Base-by-base conservation (phyloP, 1,140 invertebrate species). In the Cataglyphis hispanica region DNA sequence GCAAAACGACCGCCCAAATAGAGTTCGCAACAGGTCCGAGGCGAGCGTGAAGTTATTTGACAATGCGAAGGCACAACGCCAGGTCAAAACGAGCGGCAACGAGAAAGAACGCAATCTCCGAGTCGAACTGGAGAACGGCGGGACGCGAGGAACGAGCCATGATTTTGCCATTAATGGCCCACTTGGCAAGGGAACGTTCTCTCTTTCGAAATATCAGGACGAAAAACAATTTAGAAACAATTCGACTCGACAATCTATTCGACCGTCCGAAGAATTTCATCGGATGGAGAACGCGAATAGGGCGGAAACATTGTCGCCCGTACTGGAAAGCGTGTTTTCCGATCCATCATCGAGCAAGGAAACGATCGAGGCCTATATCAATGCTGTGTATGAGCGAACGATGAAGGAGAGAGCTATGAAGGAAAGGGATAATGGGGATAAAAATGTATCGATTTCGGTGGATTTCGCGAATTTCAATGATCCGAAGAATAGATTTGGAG, bases 21-120 rank as follows among this genome's bases (percentile, higher is more conserved):
- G 70, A 64, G 43, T 84, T 69, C 19, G 84, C 84, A 89, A 91
- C 76, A 91, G 88, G 76, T 86, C 50, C 63, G 56, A 64, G 31
- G 60, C 66, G 66, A 81, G 46, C 50, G 31, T n/a, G 58, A 56
- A 56, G 75, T 64, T 58, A 16, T 64, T 60, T 46, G 84, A 80
- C 53, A 46, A 89, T 76, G 13, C 46, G 50, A 50, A 86, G 87
- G 87, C 88, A 58, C 63, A 8, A 22, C 19, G 84, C 88, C 88
- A 89, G 64, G 1, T 11, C n/a, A 10, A 11, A 25, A 31, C 34
- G 13, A 67, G 19, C 22, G 74, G 43, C 11, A 22, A 60, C 8
- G 61, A 6, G 25, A 50, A 6, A 19, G 34, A 2, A 25, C 16
- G 46, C 43, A 43, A 27, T 19, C 27, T 19, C 5, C 40, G 2